phyloP scores from a whole-genome alignment of 1,140 invertebrate species.

The Pantala flavescens region DNA sequence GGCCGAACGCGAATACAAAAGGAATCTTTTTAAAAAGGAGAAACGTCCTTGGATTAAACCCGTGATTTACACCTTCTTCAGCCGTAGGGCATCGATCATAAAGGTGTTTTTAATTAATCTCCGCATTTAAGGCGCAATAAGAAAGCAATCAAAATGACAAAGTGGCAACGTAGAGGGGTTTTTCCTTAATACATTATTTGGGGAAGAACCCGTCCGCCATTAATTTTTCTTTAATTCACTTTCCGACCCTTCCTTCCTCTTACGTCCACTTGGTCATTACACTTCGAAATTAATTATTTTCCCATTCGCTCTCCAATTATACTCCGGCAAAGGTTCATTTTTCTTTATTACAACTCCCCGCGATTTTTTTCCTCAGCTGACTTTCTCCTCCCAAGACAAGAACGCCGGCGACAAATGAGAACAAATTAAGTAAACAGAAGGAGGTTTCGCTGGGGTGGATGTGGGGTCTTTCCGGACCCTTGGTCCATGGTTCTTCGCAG shows the following conservation, averaged over 20 bases:
- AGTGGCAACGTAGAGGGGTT: too few species aligned
- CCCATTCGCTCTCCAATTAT: neutral
- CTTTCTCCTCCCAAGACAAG: neutral
- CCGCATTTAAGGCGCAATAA: too few species aligned
- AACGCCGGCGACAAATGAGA: neutral
- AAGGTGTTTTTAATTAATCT: too few species aligned
- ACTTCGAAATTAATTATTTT: neutral
- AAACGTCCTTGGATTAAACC: too few species aligned
- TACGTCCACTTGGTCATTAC: too few species aligned
- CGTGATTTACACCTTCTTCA: too few species aligned
- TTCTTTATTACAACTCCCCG: neutral
- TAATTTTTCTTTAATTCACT: neutral
- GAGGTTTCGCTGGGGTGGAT: neutral
- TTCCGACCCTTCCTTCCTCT: neutral
- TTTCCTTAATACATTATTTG: too few species aligned
- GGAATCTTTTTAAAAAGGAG: too few species aligned
- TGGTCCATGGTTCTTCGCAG: neutral
- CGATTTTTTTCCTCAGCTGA: neutral
- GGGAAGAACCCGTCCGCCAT: neutral
- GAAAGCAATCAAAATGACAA: too few species aligned
- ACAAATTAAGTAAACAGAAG: conserved; percentile 8
- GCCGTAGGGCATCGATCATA: too few species aligned
- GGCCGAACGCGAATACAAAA: too few species aligned
- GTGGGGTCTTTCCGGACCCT: neutral
- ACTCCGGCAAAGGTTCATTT: neutral